Percentiles rank a stretch among this genome's conserved stretches.
phyloP scores from a whole-genome alignment of 2,888 invertebrate species.

The Hirtodrosophila alboralis region DNA sequence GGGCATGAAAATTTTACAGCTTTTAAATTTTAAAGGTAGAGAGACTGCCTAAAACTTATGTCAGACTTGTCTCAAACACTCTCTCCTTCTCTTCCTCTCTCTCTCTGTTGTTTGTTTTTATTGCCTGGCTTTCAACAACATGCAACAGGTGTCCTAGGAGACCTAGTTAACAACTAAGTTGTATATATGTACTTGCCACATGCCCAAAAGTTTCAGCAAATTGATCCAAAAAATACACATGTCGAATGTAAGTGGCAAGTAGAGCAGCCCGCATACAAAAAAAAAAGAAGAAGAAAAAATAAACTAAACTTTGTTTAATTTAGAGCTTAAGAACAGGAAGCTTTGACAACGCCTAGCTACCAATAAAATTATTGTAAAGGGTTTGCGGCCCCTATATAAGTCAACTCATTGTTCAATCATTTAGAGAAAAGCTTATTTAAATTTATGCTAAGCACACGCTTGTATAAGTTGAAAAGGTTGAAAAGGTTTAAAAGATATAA shows the following conservation, averaged over 20 bases:
- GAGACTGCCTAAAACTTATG: no score
- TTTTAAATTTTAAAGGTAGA: no score
- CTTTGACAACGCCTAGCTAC: conserved; percentile 37
- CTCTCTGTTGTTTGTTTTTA: conserved; percentile 22
- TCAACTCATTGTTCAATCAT: conserved; percentile 15
- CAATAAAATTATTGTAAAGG: conserved; percentile 4
- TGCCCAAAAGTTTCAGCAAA: conserved; percentile 8
- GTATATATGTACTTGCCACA: no score
- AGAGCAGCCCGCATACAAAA: background rate
- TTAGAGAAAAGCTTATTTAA: conserved; percentile 23
- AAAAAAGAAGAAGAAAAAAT: no score
- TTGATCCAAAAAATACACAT: no score
- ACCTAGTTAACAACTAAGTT: conserved; percentile 13
- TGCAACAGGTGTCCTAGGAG: conserved; percentile 65
- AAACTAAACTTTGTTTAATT: conserved; percentile 35
- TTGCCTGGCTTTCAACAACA: conserved; percentile 20
- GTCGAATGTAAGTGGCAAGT: conserved; percentile 13
- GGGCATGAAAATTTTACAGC: conserved; percentile 49
- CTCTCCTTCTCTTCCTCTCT: conserved; percentile 22
- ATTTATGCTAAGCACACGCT: conserved; percentile 10
- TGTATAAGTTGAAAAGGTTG: conserved; percentile 8
- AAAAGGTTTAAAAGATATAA: conserved; percentile 22
- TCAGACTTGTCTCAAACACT: conserved; percentile 50
- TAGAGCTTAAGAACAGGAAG: conserved; percentile 29
- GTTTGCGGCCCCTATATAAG: background rate